phyloP scores from a whole-genome alignment of 2,888 invertebrate genomes.

The Morpho helenor region DNA sequence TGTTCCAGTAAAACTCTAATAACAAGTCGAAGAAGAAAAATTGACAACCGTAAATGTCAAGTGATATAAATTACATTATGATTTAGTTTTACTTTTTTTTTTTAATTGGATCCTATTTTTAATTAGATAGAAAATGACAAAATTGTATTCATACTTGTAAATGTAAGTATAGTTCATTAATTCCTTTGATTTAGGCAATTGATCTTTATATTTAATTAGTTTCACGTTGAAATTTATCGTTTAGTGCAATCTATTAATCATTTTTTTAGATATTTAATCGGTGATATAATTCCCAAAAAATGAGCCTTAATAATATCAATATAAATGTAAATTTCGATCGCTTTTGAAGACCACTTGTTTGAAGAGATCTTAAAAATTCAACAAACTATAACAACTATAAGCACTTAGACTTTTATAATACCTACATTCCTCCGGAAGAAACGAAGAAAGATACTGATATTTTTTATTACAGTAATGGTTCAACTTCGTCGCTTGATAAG shows the following conservation, averaged over 20 bases:
- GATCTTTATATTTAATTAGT: too few relatives aligned
- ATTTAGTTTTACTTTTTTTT: neutral
- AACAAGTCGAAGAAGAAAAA: neutral
- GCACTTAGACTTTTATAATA: too few relatives aligned
- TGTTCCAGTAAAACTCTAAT: neutral
- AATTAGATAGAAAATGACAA: conserved; percentile 5
- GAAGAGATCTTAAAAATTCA: too few relatives aligned
- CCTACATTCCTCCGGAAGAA: neutral
- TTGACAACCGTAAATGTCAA: conserved; percentile 10
- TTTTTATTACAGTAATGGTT: conserved; percentile 61
- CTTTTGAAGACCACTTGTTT: too few relatives aligned
- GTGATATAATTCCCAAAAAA: too few relatives aligned
- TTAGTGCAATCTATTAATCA: too few relatives aligned
- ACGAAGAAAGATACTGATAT: conserved; percentile 42
- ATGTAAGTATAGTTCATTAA: neutral
- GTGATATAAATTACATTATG: neutral
- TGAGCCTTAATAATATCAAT: too few relatives aligned
- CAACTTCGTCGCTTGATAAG: conserved; percentile 13
- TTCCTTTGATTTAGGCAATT: too few relatives aligned
- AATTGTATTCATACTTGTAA: neutral
- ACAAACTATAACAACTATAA: too few relatives aligned
- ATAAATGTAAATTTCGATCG: too few relatives aligned
- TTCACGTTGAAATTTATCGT: too few relatives aligned
- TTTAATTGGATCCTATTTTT: conserved; percentile 1
- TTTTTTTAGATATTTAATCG: too few relatives aligned